Evolutionary conservation across 2,113 vertebrate genomes (phyloP).

Genomic region (Sciurus niger): DNA sequence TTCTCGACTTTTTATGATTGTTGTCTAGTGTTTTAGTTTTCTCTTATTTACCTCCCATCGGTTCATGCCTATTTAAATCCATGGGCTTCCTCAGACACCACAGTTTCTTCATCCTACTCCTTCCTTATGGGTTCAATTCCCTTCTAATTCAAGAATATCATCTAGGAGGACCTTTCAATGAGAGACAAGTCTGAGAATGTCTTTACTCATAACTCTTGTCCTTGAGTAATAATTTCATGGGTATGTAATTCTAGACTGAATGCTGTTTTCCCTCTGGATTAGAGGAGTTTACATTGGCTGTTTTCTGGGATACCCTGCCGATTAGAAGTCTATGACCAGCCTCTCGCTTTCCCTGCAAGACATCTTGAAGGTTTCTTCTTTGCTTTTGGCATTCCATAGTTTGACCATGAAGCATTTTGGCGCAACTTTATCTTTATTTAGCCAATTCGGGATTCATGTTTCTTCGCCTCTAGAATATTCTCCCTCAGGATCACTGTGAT

Average conservation of each 20-base stretch:
- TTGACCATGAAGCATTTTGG: neutral
- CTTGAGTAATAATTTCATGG: slow-evolving; percentile 4
- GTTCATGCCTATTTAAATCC: neutral
- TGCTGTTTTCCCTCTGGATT: neutral
- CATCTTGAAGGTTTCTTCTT: neutral
- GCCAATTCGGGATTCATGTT: neutral
- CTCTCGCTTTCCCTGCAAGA: neutral
- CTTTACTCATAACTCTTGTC: slow-evolving; percentile 24
- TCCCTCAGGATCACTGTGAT: neutral
- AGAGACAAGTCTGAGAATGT: neutral
- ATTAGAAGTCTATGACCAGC: neutral
- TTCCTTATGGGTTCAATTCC: neutral
- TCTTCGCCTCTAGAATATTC: neutral
- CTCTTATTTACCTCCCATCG: neutral
- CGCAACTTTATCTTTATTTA: neutral
- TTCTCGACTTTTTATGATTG: neutral
- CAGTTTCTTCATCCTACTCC: neutral
- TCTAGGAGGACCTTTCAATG: neutral
- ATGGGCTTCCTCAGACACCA: neutral
- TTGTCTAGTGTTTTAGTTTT: neutral
- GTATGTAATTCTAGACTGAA: slow-evolving; percentile 24
- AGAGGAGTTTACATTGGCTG: neutral
- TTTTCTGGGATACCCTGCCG: neutral
- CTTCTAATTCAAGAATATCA: slow-evolving; percentile 13
- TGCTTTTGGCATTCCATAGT: neutral